A percentile compares a stretch with the other conserved stretches of the same genome.
These are phyloP conservation scores for Anastrepha ludens DNA, from an alignment of 1,140 invertebrate species.

Conservation along the genomic window DNA sequence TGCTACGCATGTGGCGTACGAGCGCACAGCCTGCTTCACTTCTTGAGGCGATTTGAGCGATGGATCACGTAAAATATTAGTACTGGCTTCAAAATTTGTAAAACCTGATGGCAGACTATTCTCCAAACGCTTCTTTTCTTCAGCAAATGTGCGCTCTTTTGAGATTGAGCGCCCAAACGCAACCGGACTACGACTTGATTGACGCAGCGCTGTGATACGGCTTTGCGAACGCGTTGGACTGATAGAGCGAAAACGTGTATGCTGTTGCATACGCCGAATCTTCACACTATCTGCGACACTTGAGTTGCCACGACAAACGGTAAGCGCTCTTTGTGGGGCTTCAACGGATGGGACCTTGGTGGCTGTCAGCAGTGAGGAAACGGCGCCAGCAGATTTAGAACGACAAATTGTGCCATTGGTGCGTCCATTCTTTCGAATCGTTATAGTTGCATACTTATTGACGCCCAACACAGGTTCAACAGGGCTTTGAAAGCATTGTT, in stretches of 20 bases:
- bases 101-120: conserved; percentile 64
- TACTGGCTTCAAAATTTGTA: conserved; percentile 71
- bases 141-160: conserved; percentile 73
- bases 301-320: background rate
- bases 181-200: conserved; percentile 71
- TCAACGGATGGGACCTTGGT: conserved; percentile 62
- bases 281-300: background rate
- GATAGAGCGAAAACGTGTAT: conserved; percentile 63
- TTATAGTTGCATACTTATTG: conserved; percentile 63
- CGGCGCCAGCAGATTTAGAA: conserved; percentile 69
- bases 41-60: conserved; percentile 78
- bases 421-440: conserved; percentile 62
- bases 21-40: conserved; percentile 77
- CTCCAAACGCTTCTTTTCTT: conserved; percentile 72
- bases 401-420: conserved; percentile 64
- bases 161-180: conserved; percentile 72
- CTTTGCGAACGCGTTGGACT: conserved; percentile 63
- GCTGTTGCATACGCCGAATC: conserved; percentile 64
- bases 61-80: conserved; percentile 72
- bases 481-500: conserved; percentile 77
- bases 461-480: conserved; percentile 56
- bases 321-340: conserved; percentile 59
- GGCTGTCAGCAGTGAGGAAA: conserved; percentile 65
- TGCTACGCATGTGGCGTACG: conserved; percentile 67
- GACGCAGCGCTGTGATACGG: conserved; percentile 63